Percentiles rank a stretch among this genome's conserved stretches.
These are phyloP conservation scores for Agriopis aurantiaria DNA, from an alignment of 2,888 invertebrate species.

Conservation along the genomic window DNA sequence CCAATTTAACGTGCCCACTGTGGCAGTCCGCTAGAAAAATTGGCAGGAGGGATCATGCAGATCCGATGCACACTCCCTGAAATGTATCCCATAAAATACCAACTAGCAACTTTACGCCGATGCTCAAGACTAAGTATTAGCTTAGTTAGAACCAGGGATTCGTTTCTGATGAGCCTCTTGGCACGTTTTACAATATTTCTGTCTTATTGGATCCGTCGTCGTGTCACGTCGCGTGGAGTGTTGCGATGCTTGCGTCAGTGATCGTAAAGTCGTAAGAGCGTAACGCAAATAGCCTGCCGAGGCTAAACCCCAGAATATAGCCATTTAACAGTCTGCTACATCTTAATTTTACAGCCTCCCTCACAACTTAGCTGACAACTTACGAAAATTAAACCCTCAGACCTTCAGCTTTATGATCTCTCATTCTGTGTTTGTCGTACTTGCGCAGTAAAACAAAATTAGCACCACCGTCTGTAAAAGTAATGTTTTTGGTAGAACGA, in stretches of 20 bases:
- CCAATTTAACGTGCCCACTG: too few relatives aligned
- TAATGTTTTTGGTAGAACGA: constrained; percentile 22
- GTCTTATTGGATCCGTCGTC: not conserved
- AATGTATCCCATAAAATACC: too few relatives aligned
- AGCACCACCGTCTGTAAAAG: constrained; percentile 36
- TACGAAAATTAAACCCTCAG: constrained; percentile 40
- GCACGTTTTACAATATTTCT: not conserved
- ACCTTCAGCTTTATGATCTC: constrained; percentile 34
- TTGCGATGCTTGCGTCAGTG: constrained; percentile 2
- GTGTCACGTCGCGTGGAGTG: not conserved
- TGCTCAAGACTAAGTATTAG: too few relatives aligned
- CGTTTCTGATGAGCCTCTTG: too few relatives aligned
- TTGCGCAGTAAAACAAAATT: constrained; percentile 41
- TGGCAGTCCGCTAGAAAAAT: too few relatives aligned
- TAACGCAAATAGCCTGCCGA: constrained; percentile 21
- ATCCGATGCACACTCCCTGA: too few relatives aligned
- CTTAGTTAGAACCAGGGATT: too few relatives aligned
- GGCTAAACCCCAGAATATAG: constrained; percentile 28
- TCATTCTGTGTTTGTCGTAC: constrained; percentile 38
- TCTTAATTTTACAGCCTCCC: constrained; percentile 33
- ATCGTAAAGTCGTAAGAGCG: constrained; percentile 22
- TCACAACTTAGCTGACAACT: constrained; percentile 33
- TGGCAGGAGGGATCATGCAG: too few relatives aligned
- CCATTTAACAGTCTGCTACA: constrained; percentile 33
- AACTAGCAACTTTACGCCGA: too few relatives aligned